These are phyloP conservation scores for Rhineura floridana DNA, from an alignment of 2,113 vertebrate species.

Conservation along the genomic window DNA sequence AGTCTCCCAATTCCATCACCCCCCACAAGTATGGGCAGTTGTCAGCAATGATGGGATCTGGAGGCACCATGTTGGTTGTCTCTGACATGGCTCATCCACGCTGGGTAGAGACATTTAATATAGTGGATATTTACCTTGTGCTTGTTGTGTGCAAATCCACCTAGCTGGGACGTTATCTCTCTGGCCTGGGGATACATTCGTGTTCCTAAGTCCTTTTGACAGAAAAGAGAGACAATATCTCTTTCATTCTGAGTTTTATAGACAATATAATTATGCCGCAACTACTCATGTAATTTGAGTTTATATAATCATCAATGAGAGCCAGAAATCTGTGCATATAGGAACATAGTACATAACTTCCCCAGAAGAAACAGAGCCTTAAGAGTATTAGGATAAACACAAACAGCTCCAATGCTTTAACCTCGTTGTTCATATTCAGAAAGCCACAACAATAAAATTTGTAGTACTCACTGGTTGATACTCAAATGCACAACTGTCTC, in stretches of 20 bases:
- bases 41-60: too few species aligned
- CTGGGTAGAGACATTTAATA: too few species aligned
- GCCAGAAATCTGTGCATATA: not conserved
- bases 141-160: conserved; percentile 74
- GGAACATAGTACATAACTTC: not conserved
- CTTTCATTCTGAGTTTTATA: not conserved
- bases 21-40: too few species aligned
- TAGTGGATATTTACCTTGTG: conserved; percentile 73
- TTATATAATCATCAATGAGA: not conserved
- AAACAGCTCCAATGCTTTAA: not conserved
- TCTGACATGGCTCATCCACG: not conserved
- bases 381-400: not conserved
- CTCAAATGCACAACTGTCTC: conserved; percentile 78
- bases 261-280: not conserved
- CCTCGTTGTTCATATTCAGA: not conserved
- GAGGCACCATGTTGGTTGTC: too few species aligned
- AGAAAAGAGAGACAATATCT: conserved; percentile 9
- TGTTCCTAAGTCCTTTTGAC: conserved; percentile 77
- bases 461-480: conserved; percentile 65
- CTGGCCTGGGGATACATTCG: conserved; percentile 81
- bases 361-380: not conserved
- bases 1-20: too few species aligned
- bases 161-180: conserved; percentile 69
- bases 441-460: not conserved
- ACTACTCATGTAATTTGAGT: not conserved